Evolutionary conservation across 2,797 vertebrate genomes (phyloP).

Genomic region (Hydrophis major): DNA sequence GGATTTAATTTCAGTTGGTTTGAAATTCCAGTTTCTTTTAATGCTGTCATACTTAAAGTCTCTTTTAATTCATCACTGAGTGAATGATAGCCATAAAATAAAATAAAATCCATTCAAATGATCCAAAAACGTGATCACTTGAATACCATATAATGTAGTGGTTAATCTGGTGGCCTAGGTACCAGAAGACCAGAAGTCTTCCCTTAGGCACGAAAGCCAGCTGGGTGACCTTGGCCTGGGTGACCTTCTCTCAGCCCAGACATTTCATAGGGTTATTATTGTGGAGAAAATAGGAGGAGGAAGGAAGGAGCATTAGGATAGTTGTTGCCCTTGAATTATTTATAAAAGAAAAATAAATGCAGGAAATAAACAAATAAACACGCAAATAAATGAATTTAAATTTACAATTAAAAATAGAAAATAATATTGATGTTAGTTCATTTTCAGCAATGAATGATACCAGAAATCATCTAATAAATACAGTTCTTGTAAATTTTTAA

Average conservation of each 20-base stretch:
- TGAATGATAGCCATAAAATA: not conserved
- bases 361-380: slow-evolving; percentile 45
- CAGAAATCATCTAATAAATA: slow-evolving; percentile 59
- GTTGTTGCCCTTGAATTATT: not conserved
- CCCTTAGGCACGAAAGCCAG: not conserved
- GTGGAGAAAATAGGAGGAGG: not conserved
- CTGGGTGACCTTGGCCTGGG: not conserved
- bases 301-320: not conserved
- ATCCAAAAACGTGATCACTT: not conserved
- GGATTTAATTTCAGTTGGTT: not conserved
- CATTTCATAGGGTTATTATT: not conserved
- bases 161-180: not conserved
- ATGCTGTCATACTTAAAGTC: slow-evolving; percentile 48
- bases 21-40: slow-evolving; percentile 53
- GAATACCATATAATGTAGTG: not conserved
- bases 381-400: slow-evolving; percentile 20
- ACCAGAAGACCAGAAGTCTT: not conserved
- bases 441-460: slow-evolving; percentile 50
- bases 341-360: not conserved
- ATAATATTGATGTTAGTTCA: slow-evolving; percentile 59
- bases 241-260: not conserved
- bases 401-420: slow-evolving; percentile 70
- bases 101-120: not conserved
- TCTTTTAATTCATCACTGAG: slow-evolving; percentile 34
- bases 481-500: slow-evolving; percentile 41